Percentiles rank a stretch among this genome's conserved stretches.
These are phyloP conservation scores for Halcyon badia DNA, from an alignment of 2,797 vertebrate species.

Conservation along the genomic window DNA sequence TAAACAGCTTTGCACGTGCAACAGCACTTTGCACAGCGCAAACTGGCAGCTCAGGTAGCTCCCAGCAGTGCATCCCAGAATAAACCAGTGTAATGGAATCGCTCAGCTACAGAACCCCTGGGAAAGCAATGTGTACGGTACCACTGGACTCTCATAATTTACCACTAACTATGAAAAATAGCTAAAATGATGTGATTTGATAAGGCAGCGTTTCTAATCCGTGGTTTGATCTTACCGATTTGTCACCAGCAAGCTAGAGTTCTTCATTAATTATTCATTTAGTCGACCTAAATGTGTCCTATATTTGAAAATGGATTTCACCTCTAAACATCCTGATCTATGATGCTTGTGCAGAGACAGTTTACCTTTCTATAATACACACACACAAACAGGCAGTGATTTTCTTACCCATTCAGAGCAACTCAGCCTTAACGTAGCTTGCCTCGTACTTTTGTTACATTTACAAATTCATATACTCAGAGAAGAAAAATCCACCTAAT, in stretches of 20 bases:
- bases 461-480: not conserved
- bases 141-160: not conserved
- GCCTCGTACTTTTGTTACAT: not conserved
- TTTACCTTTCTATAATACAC: not conserved
- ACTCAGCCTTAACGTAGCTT: not conserved
- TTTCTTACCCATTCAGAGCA: not conserved
- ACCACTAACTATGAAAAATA: not conserved
- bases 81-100: not conserved
- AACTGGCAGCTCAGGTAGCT: not conserved
- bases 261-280: not conserved
- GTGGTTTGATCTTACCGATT: not conserved
- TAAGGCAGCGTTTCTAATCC: not conserved
- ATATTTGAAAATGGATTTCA: not conserved
- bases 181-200: not conserved
- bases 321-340: not conserved
- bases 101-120: not conserved
- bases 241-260: not conserved
- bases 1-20: not conserved
- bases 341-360: not conserved
- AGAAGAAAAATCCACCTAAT: not conserved
- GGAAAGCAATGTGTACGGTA: not conserved
- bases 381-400: not conserved
- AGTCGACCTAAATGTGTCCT: not conserved
- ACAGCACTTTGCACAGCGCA: not conserved
- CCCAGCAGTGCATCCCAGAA: not conserved